Conservation (phyloP, 1,140 invertebrate genomes). For the Conus betulinus region DNA sequence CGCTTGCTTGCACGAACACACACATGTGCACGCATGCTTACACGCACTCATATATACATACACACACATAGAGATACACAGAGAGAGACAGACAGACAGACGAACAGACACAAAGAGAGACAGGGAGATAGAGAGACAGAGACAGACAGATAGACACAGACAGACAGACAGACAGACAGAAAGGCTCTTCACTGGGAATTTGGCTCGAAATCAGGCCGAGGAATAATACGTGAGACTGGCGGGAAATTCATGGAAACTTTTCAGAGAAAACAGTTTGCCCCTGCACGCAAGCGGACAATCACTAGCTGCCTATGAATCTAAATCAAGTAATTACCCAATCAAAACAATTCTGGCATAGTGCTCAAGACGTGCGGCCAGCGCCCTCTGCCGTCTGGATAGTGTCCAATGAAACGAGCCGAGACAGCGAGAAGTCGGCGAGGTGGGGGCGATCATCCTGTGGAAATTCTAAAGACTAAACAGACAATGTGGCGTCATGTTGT, state of each 20-base stretch:
- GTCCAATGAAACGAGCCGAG: background rate
- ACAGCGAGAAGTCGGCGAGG: background rate
- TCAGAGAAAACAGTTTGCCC: conserved; percentile 8
- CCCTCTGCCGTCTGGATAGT: conserved; percentile 5
- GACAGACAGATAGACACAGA: background rate
- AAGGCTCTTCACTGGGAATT: background rate
- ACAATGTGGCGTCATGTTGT: too few species aligned
- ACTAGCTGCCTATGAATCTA: conserved; percentile 3
- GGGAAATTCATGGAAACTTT: conserved; percentile 5
- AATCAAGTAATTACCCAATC: conserved; percentile 21
- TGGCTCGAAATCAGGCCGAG: background rate
- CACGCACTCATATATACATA: too few species aligned
- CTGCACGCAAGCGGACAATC: conserved; percentile 3
- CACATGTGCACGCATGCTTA: too few species aligned
- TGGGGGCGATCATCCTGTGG: background rate
- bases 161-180: background rate
- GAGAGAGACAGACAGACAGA: background rate
- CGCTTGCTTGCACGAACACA: too few species aligned
- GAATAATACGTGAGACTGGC: background rate
- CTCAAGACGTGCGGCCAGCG: background rate
- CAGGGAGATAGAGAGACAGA: background rate
- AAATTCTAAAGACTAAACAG: background rate
- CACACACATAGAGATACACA: background rate
- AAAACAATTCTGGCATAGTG: conserved; percentile 6
- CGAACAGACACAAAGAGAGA: background rate